phyloP scores from a whole-genome alignment of 2,888 invertebrate species.

The Belgica antarctica region DNA sequence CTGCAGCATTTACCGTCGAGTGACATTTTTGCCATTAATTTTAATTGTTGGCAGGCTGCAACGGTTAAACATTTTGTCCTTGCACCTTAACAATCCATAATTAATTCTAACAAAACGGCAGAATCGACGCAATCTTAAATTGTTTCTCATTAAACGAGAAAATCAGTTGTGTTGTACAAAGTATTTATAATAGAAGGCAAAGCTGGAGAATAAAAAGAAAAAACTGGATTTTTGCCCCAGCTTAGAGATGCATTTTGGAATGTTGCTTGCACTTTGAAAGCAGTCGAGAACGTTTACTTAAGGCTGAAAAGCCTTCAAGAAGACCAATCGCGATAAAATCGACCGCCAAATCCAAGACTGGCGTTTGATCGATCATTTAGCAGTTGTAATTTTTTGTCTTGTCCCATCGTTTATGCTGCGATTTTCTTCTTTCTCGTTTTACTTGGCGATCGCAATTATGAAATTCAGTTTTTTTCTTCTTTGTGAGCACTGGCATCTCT shows the following conservation, averaged over 20 bases:
- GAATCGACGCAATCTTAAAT: conserved; percentile 19
- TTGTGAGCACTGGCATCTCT: conserved; percentile 9
- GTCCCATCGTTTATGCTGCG: neutral
- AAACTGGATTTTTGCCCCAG: neutral
- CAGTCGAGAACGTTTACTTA: too few species aligned
- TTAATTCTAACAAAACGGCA: conserved; percentile 5
- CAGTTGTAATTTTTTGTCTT: conserved; percentile 10
- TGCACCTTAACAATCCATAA: conserved; percentile 18
- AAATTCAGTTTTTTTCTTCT: conserved; percentile 6
- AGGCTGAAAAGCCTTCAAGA: neutral
- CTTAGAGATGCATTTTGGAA: conserved; percentile 15
- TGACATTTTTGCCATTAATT: conserved; percentile 18
- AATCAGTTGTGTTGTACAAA: neutral
- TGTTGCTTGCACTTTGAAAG: neutral
- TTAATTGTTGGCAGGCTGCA: conserved; percentile 18
- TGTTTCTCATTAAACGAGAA: conserved; percentile 25
- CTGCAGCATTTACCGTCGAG: neutral
- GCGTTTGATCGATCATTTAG: conserved; percentile 18
- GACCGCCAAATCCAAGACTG: neutral
- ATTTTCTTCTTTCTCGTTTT: neutral
- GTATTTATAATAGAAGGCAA: neutral
- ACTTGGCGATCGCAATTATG: conserved; percentile 1
- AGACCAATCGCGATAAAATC: too few species aligned
- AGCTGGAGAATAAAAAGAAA: neutral
- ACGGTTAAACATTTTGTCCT: neutral